Percentiles rank a stretch among this genome's conserved stretches.
Conservation (phyloP, 2,797 vertebrate genomes). For the Lerista edwardsae region DNA sequence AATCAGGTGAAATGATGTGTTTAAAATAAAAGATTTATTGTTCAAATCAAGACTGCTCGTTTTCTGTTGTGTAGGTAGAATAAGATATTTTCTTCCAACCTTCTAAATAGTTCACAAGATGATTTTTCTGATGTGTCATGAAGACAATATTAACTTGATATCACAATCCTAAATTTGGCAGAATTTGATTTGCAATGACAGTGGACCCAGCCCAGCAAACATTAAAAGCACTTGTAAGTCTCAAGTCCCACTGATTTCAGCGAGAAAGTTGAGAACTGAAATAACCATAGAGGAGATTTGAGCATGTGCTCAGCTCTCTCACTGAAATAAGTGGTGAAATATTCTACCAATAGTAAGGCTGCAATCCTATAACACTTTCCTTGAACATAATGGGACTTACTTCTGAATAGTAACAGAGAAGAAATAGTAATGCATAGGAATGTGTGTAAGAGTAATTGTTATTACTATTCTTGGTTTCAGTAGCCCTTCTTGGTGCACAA, state of each 20-base stretch:
- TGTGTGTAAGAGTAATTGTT: not conserved
- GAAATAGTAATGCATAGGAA: no score
- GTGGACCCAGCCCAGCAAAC: not conserved
- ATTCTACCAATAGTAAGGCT: no score
- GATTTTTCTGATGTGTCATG: not conserved
- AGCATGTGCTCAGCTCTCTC: no score
- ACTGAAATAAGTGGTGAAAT: no score
- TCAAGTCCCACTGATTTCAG: not conserved
- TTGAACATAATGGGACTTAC: no score
- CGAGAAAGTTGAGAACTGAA: not conserved
- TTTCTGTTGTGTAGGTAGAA: not conserved
- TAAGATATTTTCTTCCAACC: not conserved
- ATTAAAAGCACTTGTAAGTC: not conserved
- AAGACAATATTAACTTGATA: constrained; percentile 1
- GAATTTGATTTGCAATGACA: not conserved
- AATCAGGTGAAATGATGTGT: not conserved
- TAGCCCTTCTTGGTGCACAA: not conserved
- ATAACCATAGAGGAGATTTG: not conserved
- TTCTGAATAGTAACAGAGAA: no score
- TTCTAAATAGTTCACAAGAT: constrained; percentile 9
- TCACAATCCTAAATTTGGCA: not conserved
- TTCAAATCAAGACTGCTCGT: not conserved
- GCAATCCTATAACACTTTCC: no score
- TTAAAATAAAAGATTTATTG: not conserved
- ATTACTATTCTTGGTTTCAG: not conserved